Base-by-base conservation (phyloP, 37 sponge, comb jelly and placozoan species). In the Axinella damicornis region DNA sequence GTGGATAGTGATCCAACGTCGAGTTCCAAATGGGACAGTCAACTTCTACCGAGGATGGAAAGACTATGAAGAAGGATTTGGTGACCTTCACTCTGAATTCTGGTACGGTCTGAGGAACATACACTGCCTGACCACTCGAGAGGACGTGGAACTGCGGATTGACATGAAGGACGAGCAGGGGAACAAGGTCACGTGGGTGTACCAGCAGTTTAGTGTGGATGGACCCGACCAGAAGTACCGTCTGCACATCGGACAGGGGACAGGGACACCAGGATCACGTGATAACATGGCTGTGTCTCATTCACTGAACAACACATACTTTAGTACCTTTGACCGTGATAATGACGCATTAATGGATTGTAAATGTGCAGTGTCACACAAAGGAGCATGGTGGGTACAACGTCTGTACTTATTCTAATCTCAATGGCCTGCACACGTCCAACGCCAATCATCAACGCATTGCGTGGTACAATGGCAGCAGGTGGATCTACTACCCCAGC, bases 31-130 rank as follows among this genome's bases (percentile, higher is more conserved):
- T 78, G 79, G 79, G 19, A 61, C 79, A 33, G 79, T 78, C 38
- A 63, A 78, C 28, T 78, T 78, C 66, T 38, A 57, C 62, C 37
- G 38, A 25, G 25, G 39, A 39, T 78, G 79, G 79, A 38, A 19
- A 33, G 79, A 78, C 27, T 78, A 78, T 63, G 66, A 46, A 15
- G 9, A 78, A 63, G 79, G 79, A 38, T 78, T 78, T 78, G 79
- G 79, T 28, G 66, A 78, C 66, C 41, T 78, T 18, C 4, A 56
- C 12, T 39, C 36, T 34, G 83, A 82, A 52, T 71, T 72, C 57
- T 82, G 83, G 83, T 82, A 68, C 15, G 83, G 83, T 71, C 73
- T 82, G 25, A 71, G 63, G 16, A 82, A 82, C 61, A 70, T 82
- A 19, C 83, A 82, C 69, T 53, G 71, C 69, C 73, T 82, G 25